phyloP scores from a whole-genome alignment of 2,888 invertebrate genomes.

The Melinaea menophilus region DNA sequence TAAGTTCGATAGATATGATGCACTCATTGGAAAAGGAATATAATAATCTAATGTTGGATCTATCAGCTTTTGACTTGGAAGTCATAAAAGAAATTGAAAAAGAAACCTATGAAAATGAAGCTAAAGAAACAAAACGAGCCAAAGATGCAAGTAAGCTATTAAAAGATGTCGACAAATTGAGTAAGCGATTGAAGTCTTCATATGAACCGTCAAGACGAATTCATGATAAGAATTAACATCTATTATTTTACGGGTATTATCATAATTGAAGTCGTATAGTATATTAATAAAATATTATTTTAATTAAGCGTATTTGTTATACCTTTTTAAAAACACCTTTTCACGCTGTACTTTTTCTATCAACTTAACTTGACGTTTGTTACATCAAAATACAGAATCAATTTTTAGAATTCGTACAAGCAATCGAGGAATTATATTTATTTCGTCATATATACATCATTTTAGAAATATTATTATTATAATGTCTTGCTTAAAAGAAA shows the following conservation, averaged over 20 bases:
- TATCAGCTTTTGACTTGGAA: conserved; percentile 60
- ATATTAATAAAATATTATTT: no score
- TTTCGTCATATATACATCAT: conserved; percentile 12
- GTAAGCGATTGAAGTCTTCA: conserved; percentile 59
- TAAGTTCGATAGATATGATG: conserved; percentile 79
- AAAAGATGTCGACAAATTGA: conserved; percentile 64
- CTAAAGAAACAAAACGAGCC: conserved; percentile 55
- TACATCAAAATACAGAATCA: background rate
- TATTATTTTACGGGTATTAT: background rate
- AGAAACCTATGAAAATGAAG: conserved; percentile 56
- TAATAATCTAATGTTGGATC: conserved; percentile 59
- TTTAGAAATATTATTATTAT: conserved; percentile 16
- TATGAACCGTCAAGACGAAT: conserved; percentile 53
- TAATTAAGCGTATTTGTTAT: no score
- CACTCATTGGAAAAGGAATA: conserved; percentile 76
- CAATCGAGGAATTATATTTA: conserved; percentile 7
- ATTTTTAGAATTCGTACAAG: conserved; percentile 12
- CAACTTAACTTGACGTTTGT: background rate
- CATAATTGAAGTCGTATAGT: background rate
- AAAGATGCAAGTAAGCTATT: conserved; percentile 58
- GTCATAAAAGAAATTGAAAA: conserved; percentile 62
- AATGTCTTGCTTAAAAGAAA: conserved; percentile 57
- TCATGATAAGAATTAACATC: conserved; percentile 8
- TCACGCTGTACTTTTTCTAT: background rate
- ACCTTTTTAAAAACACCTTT: background rate